phyloP scores from a whole-genome alignment of 2,113 vertebrate species.

The Xyrauchen texanus region DNA sequence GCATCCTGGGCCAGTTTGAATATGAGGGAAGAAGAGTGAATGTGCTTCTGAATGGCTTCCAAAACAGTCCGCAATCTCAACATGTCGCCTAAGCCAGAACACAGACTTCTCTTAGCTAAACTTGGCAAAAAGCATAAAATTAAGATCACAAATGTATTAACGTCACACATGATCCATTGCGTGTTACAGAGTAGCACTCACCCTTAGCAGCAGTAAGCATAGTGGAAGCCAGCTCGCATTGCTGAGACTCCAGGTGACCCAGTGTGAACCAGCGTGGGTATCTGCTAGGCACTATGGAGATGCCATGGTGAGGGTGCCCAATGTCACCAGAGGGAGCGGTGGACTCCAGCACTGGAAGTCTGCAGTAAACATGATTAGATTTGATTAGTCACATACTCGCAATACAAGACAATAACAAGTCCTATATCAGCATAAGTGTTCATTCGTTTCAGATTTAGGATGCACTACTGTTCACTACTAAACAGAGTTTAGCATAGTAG shows the following conservation, averaged over 20 bases:
- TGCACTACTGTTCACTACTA: no score
- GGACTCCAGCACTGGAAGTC: constrained; percentile 93
- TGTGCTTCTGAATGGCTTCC: constrained; percentile 97
- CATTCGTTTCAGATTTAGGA: no score
- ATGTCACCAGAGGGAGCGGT: constrained; percentile 83
- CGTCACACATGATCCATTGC: background rate
- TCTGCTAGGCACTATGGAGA: constrained; percentile 92
- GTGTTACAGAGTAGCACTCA: constrained; percentile 45
- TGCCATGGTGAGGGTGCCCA: constrained; percentile 91
- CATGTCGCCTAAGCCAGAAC: constrained; percentile 83
- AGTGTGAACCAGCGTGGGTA: constrained; percentile 98
- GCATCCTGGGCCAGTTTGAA: constrained; percentile 98
- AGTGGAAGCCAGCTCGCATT: constrained; percentile 97
- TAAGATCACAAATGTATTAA: constrained; percentile 7
- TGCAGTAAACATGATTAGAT: constrained; percentile 56
- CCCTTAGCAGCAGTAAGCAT: constrained; percentile 97
- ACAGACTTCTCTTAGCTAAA: background rate
- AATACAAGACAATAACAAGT: background rate
- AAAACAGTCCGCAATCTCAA: constrained; percentile 91
- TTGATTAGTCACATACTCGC: background rate
- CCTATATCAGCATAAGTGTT: no score
- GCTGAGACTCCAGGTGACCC: constrained; percentile 97
- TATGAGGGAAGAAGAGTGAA: constrained; percentile 97
- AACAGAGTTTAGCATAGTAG: no score
- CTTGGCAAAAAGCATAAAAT: background rate